phyloP scores from a whole-genome alignment of 2,888 invertebrate genomes.

The Euproctis similis region DNA sequence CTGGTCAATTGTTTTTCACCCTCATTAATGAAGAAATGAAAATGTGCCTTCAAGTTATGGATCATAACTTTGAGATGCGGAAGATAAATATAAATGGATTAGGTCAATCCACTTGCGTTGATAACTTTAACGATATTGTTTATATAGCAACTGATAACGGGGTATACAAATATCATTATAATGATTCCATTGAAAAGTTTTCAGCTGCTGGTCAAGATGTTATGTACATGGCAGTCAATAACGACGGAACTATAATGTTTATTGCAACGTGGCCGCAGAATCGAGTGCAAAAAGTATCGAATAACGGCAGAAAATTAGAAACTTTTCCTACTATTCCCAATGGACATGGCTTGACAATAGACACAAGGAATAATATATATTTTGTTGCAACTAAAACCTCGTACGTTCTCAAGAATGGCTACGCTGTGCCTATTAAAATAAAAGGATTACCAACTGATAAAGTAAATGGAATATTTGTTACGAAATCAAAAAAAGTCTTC shows the following conservation, averaged over 20 bases:
- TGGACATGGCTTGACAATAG: slow-evolving; percentile 59
- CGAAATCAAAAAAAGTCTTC: slow-evolving; percentile 51
- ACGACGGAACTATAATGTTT: slow-evolving; percentile 49
- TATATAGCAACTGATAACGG: slow-evolving; percentile 68
- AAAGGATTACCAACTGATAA: slow-evolving; percentile 53
- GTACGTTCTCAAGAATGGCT: slow-evolving; percentile 47
- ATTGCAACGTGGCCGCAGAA: slow-evolving; percentile 69
- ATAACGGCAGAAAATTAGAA: slow-evolving; percentile 50
- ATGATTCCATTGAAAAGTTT: slow-evolving; percentile 44
- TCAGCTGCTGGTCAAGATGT: slow-evolving; percentile 61
- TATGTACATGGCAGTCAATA: slow-evolving; percentile 56
- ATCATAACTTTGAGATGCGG: slow-evolving; percentile 45
- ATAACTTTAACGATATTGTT: slow-evolving; percentile 64
- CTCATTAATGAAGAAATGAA: slow-evolving; percentile 61
- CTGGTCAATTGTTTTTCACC: slow-evolving; percentile 55
- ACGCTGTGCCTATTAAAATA: slow-evolving; percentile 52
- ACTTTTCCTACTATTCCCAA: slow-evolving; percentile 51
- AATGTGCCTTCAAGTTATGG: slow-evolving; percentile 51
- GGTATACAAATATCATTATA: slow-evolving; percentile 60
- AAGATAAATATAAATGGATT: slow-evolving; percentile 54
- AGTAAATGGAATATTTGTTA: slow-evolving; percentile 58
- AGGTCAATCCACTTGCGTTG: slow-evolving; percentile 61
- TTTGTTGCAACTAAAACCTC: slow-evolving; percentile 60
- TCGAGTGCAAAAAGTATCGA: slow-evolving; percentile 52
- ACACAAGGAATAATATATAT: slow-evolving; percentile 56